Conservation (phyloP, 2,888 invertebrate genomes). For the Pristionchus japonicus region DNA sequence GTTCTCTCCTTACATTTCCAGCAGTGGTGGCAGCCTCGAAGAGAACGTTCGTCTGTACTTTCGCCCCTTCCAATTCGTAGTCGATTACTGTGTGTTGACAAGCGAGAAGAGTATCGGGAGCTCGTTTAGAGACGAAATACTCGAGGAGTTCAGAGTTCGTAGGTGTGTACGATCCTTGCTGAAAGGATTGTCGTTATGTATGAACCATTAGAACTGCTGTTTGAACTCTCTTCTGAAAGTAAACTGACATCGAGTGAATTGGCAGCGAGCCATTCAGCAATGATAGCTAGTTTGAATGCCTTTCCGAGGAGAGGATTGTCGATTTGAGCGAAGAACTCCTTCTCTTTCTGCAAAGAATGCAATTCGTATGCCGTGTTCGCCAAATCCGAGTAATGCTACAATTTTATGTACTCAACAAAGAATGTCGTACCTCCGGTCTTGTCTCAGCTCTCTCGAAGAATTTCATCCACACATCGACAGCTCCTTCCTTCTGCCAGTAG, state of each 20-base stretch:
- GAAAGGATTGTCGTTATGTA: background rate
- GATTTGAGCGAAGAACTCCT: conserved; percentile 73
- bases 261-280: conserved; percentile 74
- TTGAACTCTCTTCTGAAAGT: too few species aligned
- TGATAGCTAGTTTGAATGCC: conserved; percentile 74
- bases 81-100: conserved; percentile 72
- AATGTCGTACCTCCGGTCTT: conserved; percentile 55
- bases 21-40: conserved; percentile 75
- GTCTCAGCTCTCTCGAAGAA: conserved; percentile 71
- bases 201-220: too few species aligned
- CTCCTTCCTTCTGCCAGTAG: conserved; percentile 74
- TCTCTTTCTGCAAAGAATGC: conserved; percentile 59
- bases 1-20: conserved; percentile 55
- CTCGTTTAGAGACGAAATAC: conserved; percentile 72
- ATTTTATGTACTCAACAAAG: too few species aligned
- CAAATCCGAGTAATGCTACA: too few species aligned
- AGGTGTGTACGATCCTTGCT: conserved; percentile 74
- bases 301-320: conserved; percentile 73
- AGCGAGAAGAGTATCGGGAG: conserved; percentile 72
- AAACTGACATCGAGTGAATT: conserved; percentile 69
- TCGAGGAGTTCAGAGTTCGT: conserved; percentile 74
- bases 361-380: too few species aligned
- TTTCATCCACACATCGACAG: conserved; percentile 75
- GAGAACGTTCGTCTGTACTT: conserved; percentile 71
- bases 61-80: conserved; percentile 74